phyloP scores from a whole-genome alignment of 2,113 vertebrate species.

The Xenopus tropicalis region UCB_Xtro_10.0 CM004448.2:43006001-43006500 shows the following conservation, averaged over 20 bases:
- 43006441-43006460: too few species aligned
- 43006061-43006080: conserved; percentile 30
- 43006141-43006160: conserved; percentile 5
- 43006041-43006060: conserved; percentile 1
- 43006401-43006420: too few species aligned
- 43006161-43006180: background rate
- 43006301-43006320: too few species aligned
- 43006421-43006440: too few species aligned
- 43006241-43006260: background rate
- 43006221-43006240: background rate
- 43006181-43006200: background rate
- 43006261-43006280: background rate
- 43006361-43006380: too few species aligned
- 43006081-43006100: conserved; percentile 29
- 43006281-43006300: background rate
- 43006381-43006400: too few species aligned
- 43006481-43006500: too few species aligned
- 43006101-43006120: conserved; percentile 15
- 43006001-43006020: background rate
- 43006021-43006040: conserved; percentile 23
- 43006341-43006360: too few species aligned
- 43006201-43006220: background rate
- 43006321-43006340: too few species aligned
- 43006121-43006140: conserved; percentile 4
- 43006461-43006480: too few species aligned